Percentiles rank a stretch among this genome's conserved stretches.
phyloP scores from a whole-genome alignment of 1,140 invertebrate species.

The Eriosoma lanigerum region DNA sequence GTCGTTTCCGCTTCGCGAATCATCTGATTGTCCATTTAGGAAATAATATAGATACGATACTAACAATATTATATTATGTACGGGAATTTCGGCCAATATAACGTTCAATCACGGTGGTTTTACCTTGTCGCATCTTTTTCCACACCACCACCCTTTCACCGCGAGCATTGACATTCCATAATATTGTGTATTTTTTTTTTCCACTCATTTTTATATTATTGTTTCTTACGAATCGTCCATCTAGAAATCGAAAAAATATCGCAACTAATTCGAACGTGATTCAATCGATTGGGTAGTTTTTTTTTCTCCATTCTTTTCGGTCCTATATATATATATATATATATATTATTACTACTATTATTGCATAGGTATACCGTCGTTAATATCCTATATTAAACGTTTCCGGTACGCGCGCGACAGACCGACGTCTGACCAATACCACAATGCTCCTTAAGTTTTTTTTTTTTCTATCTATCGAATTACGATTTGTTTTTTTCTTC shows the following conservation, averaged over 20 bases:
- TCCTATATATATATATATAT: no score
- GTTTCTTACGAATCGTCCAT: not conserved
- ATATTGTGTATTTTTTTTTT: no score
- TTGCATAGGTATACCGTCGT: not conserved
- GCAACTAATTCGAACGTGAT: conserved; percentile 42
- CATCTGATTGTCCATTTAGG: conserved; percentile 42
- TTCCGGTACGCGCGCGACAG: conserved; percentile 32
- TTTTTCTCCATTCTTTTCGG: not conserved
- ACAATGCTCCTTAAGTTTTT: not conserved
- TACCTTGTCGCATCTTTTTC: no score
- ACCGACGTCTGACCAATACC: not conserved
- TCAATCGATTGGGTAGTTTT: not conserved
- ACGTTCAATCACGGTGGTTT: not conserved
- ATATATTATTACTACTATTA: no score
- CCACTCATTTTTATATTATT: conserved; percentile 5
- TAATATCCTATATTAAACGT: conserved; percentile 1
- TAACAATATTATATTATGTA: no score
- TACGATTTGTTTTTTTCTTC: not conserved
- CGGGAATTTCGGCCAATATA: not conserved
- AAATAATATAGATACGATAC: conserved; percentile 1
- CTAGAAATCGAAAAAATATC: conserved; percentile 42
- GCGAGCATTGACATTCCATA: no score
- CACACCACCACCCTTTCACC: no score
- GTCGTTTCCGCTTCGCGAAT: conserved; percentile 46
- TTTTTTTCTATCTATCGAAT: not conserved